These are phyloP conservation scores for Limnephilus lunatus DNA, from an alignment of 2,888 invertebrate genomes.

Conservation along the genomic window DNA sequence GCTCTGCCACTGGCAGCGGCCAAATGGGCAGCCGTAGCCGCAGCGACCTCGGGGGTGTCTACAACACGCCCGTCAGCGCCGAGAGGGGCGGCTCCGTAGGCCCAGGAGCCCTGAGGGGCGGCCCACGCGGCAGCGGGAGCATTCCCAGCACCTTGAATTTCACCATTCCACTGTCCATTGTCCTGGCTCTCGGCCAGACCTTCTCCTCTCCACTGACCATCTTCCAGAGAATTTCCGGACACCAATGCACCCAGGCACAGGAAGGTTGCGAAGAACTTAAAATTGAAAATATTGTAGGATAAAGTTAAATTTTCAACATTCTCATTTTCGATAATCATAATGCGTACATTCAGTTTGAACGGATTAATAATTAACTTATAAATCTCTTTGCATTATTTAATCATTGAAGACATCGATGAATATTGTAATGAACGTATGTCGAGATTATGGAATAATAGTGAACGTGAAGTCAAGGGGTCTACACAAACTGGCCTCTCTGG, in stretches of 20 bases:
- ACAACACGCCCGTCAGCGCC: conserved; percentile 79
- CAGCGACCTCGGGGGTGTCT: conserved; percentile 81
- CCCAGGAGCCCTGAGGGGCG: conserved; percentile 17
- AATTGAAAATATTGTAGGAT: not conserved
- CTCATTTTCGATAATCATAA: too few species aligned
- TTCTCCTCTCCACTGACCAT: conserved; percentile 54
- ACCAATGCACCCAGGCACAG: conserved; percentile 57
- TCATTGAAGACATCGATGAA: too few species aligned
- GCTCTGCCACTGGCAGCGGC: conserved; percentile 57
- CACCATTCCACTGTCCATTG: conserved; percentile 51
- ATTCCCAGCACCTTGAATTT: not conserved
- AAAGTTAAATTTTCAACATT: too few species aligned
- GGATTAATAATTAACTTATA: too few species aligned
- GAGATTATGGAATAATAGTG: too few species aligned
- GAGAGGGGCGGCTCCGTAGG: conserved; percentile 68
- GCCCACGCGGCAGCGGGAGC: not conserved
- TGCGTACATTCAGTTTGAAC: too few species aligned
- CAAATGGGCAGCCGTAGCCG: conserved; percentile 79
- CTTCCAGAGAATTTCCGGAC: conserved; percentile 24
- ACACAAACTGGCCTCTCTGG: too few species aligned
- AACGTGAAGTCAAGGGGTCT: too few species aligned
- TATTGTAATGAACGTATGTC: too few species aligned
- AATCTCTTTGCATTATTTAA: too few species aligned
- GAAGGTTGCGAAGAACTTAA: conserved; percentile 58
- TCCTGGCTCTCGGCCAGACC: conserved; percentile 56